These are phyloP conservation scores for Argya squamiceps DNA, from an alignment of 2,797 vertebrate genomes.

Conservation along the genomic window DNA sequence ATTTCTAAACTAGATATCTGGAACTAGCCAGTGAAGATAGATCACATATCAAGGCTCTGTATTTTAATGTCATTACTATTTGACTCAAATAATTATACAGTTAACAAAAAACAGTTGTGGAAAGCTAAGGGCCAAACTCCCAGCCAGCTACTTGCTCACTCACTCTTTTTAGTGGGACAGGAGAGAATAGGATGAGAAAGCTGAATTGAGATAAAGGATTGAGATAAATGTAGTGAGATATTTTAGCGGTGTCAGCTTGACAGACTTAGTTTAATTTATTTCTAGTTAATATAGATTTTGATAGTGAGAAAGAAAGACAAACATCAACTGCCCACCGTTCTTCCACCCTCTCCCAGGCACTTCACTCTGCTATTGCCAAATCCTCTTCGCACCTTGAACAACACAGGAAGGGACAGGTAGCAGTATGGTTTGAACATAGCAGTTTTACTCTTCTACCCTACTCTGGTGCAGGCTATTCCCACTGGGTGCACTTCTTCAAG, in stretches of 20 bases:
- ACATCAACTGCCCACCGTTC: neutral
- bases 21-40: neutral
- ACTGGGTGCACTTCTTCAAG: neutral
- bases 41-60: neutral
- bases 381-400: rapidly evolving
- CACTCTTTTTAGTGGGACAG: neutral
- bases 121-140: neutral
- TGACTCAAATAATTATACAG: neutral
- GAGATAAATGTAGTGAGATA: rapidly evolving
- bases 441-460: neutral
- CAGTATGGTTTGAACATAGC: rapidly evolving
- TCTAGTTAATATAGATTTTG: neutral
- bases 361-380: neutral
- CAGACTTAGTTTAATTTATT: neutral
- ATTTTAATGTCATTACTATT: neutral
- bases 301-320: neutral
- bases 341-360: neutral
- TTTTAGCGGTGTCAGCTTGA: neutral
- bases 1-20: neutral
- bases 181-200: neutral
- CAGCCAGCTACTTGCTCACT: neutral
- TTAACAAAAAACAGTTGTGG: neutral
- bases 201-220: neutral
- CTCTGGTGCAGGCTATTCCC: rapidly evolving
- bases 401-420: neutral